These are phyloP conservation scores for Tupaia chinensis DNA, from an alignment of 2,113 vertebrate species.

Conservation along the genomic window DNA sequence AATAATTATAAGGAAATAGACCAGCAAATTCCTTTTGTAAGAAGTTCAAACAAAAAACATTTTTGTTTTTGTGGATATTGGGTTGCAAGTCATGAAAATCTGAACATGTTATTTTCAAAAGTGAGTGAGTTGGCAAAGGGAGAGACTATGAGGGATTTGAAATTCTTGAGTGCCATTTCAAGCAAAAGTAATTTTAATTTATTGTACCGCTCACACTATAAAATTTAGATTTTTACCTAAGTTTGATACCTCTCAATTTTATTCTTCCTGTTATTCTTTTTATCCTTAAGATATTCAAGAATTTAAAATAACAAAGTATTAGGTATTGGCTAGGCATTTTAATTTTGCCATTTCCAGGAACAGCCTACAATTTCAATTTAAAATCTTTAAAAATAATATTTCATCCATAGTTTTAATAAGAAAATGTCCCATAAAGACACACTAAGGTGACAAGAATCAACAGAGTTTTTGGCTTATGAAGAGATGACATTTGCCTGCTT, in stretches of 20 bases:
- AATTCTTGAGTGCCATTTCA: slow-evolving; percentile 54
- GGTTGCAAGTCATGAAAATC: slow-evolving; percentile 56
- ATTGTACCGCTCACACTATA: not conserved
- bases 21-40: slow-evolving; percentile 48
- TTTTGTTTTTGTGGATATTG: slow-evolving; percentile 74
- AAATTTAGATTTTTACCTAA: slow-evolving; percentile 55
- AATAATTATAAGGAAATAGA: slow-evolving; percentile 46
- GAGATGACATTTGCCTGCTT: not conserved
- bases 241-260: slow-evolving; percentile 28
- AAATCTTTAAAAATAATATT: slow-evolving; percentile 19
- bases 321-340: not conserved
- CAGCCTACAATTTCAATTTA: slow-evolving; percentile 10
- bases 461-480: not conserved
- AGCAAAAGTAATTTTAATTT: slow-evolving; percentile 61
- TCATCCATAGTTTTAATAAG: not conserved
- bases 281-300: slow-evolving; percentile 11
- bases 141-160: slow-evolving; percentile 22
- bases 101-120: slow-evolving; percentile 70
- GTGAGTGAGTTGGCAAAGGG: not conserved
- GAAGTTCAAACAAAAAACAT: slow-evolving; percentile 45
- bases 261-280: slow-evolving; percentile 48
- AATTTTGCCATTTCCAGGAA: slow-evolving; percentile 41
- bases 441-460: not conserved
- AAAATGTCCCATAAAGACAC: not conserved
- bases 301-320: slow-evolving; percentile 35